Percentiles rank a stretch among this genome's conserved stretches.
Conservation (phyloP, 2,113 vertebrate genomes). For the Pelecanus crispus region DNA sequence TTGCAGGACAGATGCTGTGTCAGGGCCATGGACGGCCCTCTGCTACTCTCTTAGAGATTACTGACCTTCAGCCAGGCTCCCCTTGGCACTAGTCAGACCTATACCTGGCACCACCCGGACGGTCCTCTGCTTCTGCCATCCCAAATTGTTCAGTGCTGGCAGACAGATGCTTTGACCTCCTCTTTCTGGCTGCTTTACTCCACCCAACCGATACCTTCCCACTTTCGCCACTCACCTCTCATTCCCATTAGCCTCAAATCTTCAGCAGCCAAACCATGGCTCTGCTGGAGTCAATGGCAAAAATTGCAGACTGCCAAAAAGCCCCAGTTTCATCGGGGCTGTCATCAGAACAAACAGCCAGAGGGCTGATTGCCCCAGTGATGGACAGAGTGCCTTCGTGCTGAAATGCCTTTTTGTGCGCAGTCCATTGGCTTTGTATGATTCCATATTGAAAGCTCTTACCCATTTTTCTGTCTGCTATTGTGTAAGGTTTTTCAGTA, state of each 20-base stretch:
- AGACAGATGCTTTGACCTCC: not conserved
- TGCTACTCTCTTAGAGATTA: not conserved
- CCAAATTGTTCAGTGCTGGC: not conserved
- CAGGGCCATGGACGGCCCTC: not conserved
- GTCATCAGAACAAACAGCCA: not conserved
- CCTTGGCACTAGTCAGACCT: not conserved
- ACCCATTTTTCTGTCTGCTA: not conserved
- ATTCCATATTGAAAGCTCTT: constrained; percentile 10
- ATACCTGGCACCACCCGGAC: not conserved
- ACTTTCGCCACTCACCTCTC: not conserved
- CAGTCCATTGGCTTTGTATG: not conserved
- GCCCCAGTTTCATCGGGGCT: not conserved
- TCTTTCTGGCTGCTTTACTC: not conserved
- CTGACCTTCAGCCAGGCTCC: not conserved
- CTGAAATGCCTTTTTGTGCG: constrained; percentile 17
- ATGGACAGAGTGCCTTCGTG: not conserved
- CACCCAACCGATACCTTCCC: not conserved
- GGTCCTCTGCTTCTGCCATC: not conserved
- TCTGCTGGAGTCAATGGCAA: not conserved
- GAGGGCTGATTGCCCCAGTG: not conserved
- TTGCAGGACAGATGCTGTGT: not conserved
- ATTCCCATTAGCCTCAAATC: not conserved
- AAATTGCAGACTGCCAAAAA: not conserved
- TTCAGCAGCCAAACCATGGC: not conserved
- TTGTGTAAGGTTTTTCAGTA: not conserved